These are phyloP conservation scores for Rhea americana DNA, from an alignment of 2,113 vertebrate genomes.

Conservation along the genomic window DNA sequence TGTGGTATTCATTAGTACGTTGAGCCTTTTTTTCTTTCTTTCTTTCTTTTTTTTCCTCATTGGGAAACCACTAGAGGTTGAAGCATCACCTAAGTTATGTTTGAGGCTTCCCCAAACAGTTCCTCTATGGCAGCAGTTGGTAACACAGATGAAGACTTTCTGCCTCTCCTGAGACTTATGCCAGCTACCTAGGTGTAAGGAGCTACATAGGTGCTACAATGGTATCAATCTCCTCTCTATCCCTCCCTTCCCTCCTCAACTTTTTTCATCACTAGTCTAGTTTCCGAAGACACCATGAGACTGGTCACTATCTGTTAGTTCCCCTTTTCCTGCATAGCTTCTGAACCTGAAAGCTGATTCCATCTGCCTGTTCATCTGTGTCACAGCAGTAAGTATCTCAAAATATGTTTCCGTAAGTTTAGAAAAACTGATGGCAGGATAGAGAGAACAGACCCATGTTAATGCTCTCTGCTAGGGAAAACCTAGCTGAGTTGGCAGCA, in stretches of 20 bases:
- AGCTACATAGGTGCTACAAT: neutral
- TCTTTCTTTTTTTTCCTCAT: neutral
- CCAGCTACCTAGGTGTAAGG: neutral
- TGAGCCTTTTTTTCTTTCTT: neutral
- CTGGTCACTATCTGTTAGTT: neutral
- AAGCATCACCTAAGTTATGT: neutral
- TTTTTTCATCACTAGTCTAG: neutral
- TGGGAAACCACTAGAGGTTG: conserved; percentile 23
- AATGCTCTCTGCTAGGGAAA: neutral
- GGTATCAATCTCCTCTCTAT: neutral
- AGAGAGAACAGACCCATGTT: neutral
- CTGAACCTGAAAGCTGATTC: neutral
- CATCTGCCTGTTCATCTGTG: neutral
- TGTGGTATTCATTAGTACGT: neutral
- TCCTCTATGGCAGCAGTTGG: neutral
- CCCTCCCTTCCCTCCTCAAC: neutral
- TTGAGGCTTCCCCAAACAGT: neutral
- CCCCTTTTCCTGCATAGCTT: neutral
- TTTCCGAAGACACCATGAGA: neutral
- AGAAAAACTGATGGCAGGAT: neutral
- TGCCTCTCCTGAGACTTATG: neutral
- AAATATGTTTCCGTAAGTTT: neutral
- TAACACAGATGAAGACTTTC: neutral
- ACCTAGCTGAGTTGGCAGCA: neutral
- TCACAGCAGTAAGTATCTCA: neutral